phyloP scores from a whole-genome alignment of 2,797 vertebrate genomes.

The Morelia viridis region DNA sequence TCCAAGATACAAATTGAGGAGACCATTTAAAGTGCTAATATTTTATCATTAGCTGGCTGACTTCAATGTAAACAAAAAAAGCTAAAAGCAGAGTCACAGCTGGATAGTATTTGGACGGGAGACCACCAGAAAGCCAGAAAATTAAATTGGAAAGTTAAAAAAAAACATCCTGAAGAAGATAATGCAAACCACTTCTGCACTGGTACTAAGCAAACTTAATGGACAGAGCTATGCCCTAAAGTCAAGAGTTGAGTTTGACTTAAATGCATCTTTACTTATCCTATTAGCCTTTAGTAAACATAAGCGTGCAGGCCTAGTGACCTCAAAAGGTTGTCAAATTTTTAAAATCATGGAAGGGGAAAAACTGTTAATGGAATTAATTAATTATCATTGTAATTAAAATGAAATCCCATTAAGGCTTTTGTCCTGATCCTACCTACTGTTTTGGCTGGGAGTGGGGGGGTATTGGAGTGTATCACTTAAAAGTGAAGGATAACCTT shows the following conservation, averaged over 20 bases:
- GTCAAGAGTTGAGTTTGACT: too few relatives aligned
- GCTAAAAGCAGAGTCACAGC: neutral
- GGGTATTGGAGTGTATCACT: neutral
- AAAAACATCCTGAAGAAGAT: too few relatives aligned
- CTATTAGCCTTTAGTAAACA: too few relatives aligned
- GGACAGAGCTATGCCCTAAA: too few relatives aligned
- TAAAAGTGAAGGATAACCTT: neutral
- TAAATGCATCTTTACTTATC: too few relatives aligned
- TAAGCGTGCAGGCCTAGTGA: too few relatives aligned
- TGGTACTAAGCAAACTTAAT: too few relatives aligned
- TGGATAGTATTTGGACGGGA: neutral
- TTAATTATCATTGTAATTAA: neutral
- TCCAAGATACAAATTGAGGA: neutral
- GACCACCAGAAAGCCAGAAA: too few relatives aligned
- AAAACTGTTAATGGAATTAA: neutral
- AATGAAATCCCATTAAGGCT: neutral
- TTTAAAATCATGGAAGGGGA: neutral
- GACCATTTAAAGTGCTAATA: constrained; percentile 25
- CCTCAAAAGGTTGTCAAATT: too few relatives aligned
- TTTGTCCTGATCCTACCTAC: neutral
- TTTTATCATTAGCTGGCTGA: neutral
- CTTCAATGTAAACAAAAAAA: neutral
- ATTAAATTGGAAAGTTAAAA: too few relatives aligned
- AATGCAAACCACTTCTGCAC: too few relatives aligned
- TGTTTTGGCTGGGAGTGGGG: neutral